These are phyloP conservation scores for Heliconius hortense DNA, from an alignment of 2,888 invertebrate species.

Conservation along the genomic window DNA sequence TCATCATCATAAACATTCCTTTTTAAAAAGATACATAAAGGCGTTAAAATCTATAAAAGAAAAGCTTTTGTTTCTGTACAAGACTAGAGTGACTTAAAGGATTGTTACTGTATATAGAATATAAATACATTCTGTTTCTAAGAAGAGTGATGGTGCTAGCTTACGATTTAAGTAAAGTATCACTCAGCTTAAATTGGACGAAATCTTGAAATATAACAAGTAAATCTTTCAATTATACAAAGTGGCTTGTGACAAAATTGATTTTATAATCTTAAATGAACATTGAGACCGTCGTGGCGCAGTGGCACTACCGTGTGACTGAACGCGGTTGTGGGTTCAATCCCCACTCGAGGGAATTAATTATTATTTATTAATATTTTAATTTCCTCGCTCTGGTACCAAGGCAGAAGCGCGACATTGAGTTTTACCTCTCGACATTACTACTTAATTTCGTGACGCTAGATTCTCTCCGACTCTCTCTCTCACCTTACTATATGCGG, in stretches of 20 bases:
- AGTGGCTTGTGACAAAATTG: neutral
- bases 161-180: slow-evolving; percentile 10
- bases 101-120: neutral
- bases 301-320: neutral
- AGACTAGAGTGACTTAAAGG: too few species aligned
- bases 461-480: too few species aligned
- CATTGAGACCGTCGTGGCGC: neutral
- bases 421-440: too few species aligned
- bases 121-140: neutral
- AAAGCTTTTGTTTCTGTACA: too few species aligned
- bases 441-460: too few species aligned
- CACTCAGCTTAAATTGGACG: slow-evolving; percentile 1
- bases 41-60: neutral
- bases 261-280: neutral
- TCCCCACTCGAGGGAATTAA: neutral
- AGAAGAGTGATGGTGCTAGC: slow-evolving; percentile 16
- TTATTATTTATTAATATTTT: too few species aligned
- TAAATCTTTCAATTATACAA: slow-evolving; percentile 11
- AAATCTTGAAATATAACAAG: slow-evolving; percentile 9
- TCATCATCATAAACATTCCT: neutral
- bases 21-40: neutral
- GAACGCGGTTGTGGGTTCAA: neutral
- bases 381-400: too few species aligned
- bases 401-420: too few species aligned
- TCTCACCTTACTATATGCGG: too few species aligned